A percentile compares a stretch with the other conserved stretches of the same genome.
These are phyloP conservation scores for Puffinus mauretanicus DNA, from an alignment of 2,113 vertebrate species.

Conservation along the genomic window DNA sequence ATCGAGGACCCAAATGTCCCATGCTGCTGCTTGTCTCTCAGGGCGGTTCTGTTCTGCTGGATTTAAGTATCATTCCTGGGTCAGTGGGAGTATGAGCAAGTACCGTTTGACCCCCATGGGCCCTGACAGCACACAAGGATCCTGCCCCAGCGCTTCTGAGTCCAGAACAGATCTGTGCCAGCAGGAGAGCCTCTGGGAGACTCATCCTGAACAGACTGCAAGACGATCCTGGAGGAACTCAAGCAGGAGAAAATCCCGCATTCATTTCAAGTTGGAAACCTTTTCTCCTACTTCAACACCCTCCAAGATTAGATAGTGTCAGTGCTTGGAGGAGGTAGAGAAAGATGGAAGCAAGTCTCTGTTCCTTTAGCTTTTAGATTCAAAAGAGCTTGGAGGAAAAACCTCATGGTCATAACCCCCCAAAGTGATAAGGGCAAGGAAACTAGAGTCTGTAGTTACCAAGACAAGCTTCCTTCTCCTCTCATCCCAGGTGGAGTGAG, in stretches of 20 bases:
- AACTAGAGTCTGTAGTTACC: neutral
- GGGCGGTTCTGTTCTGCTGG: neutral
- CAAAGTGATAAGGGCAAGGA: neutral
- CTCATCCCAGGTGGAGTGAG: neutral
- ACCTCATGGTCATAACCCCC: neutral
- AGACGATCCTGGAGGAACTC: neutral
- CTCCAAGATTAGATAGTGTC: neutral
- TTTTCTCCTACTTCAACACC: slow-evolving; percentile 4
- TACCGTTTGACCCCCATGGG: neutral
- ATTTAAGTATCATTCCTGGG: neutral
- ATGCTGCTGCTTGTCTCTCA: neutral
- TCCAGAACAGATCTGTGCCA: neutral
- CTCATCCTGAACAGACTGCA: neutral
- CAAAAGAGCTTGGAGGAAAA: neutral
- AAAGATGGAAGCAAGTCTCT: neutral
- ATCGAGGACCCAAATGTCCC: neutral
- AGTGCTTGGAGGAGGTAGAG: neutral
- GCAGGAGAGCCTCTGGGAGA: neutral
- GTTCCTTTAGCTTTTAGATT: slow-evolving; percentile 8
- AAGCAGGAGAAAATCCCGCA: neutral
- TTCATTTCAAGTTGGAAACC: neutral
- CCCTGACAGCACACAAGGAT: neutral
- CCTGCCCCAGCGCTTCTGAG: neutral
- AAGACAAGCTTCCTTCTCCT: neutral
- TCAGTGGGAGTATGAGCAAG: neutral